phyloP scores from a whole-genome alignment of 2,888 invertebrate genomes.

The Harmothoe impar region DNA sequence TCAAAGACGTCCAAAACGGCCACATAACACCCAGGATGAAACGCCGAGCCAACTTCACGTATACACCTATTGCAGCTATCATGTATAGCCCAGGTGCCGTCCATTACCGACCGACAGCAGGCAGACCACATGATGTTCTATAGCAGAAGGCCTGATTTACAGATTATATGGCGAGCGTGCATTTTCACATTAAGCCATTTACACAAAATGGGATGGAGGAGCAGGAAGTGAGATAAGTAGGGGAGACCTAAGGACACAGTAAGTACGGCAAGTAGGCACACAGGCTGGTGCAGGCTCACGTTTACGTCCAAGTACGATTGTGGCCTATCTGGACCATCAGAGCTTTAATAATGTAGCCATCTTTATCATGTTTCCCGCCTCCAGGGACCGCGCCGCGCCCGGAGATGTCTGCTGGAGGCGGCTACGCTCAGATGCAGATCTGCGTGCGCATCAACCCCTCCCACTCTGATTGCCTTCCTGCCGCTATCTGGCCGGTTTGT shows the following conservation, averaged over 20 bases:
- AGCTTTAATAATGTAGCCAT: conserved; percentile 2
- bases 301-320: conserved; percentile 4
- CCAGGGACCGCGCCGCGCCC: background rate
- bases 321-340: conserved; percentile 33
- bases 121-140: too few relatives aligned
- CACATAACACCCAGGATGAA: too few relatives aligned
- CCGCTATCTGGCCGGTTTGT: conserved; percentile 2
- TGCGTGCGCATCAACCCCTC: background rate
- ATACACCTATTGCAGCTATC: too few relatives aligned
- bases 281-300: background rate
- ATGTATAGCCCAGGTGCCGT: too few relatives aligned
- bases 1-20: too few relatives aligned
- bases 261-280: background rate
- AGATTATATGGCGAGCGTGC: too few relatives aligned
- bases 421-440: background rate
- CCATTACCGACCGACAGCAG: too few relatives aligned
- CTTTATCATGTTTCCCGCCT: background rate
- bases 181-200: too few relatives aligned
- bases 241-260: background rate
- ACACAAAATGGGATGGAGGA: background rate
- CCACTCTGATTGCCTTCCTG: conserved; percentile 16
- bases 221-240: background rate
- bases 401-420: background rate
- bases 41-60: too few relatives aligned
- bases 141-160: too few relatives aligned